These are phyloP conservation scores for Drosophila albomicans DNA, from an alignment of 1,140 invertebrate species.

Conservation along the genomic window DNA sequence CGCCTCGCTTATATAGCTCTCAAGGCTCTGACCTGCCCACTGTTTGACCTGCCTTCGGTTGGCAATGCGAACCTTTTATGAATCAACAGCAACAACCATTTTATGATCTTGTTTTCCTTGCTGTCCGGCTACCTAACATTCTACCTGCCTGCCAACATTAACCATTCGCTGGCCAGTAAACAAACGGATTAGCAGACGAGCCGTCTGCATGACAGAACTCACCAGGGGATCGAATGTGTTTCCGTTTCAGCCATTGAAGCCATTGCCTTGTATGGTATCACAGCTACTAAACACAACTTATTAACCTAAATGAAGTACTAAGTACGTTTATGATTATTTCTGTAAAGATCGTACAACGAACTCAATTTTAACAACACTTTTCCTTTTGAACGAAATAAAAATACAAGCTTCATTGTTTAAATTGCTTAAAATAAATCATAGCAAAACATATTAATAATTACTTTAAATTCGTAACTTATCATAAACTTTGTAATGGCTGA, in stretches of 20 bases:
- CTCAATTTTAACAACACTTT: no score
- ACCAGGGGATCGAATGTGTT: background rate
- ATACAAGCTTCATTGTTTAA: no score
- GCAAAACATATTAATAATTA: no score
- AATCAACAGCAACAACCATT: conserved; percentile 51
- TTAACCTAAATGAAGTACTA: no score
- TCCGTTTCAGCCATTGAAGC: background rate
- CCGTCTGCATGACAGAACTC: background rate
- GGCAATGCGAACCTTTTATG: conserved; percentile 42
- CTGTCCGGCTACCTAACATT: conserved; percentile 35
- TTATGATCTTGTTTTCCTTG: conserved; percentile 61
- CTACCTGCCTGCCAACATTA: background rate
- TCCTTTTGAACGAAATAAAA: no score
- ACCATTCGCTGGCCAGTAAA: conserved; percentile 36
- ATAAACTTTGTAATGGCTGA: no score
- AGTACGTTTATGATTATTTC: no score
- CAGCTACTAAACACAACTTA: no score
- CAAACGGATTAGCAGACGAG: conserved; percentile 63
- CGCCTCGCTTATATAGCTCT: conserved; percentile 47
- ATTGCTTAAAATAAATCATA: no score
- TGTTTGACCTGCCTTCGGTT: background rate
- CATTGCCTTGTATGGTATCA: background rate
- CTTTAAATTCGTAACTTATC: no score
- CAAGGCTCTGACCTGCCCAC: no score
- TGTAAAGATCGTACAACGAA: no score